A percentile compares a stretch with the other conserved stretches of the same genome.
Evolutionary conservation across 2,888 invertebrate genomes (phyloP).

Genomic region (Spisula solida): DNA sequence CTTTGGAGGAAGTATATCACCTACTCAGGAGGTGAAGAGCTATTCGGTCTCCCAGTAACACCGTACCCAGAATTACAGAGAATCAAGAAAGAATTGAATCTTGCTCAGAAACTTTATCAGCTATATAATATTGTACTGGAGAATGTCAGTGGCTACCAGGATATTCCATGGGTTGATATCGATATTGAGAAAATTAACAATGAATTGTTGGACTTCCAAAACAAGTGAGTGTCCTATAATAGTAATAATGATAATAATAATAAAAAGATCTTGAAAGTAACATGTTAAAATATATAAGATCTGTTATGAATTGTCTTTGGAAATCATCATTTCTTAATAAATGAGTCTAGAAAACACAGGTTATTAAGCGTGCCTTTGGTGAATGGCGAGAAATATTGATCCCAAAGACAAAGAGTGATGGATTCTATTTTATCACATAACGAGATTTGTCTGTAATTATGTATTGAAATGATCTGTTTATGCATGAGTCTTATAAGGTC

Average conservation of each 20-base stretch:
- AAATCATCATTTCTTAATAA: too few species aligned
- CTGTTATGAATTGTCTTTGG: too few species aligned
- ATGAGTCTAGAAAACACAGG: too few species aligned
- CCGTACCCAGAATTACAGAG: conserved; percentile 97
- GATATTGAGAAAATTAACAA: conserved; percentile 99
- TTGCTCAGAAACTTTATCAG: conserved; percentile 98
- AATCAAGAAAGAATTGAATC: conserved; percentile 96
- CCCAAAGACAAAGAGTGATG: too few species aligned
- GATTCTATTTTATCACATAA: too few species aligned
- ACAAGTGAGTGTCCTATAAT: conserved; percentile 89
- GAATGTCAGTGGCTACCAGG: conserved; percentile 97
- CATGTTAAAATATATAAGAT: too few species aligned
- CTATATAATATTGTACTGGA: conserved; percentile 98
- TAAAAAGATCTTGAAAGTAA: too few species aligned
- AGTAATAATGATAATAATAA: background rate
- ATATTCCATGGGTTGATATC: conserved; percentile 98
- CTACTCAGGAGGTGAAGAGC: conserved; percentile 97
- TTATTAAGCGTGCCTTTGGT: too few species aligned
- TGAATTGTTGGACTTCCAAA: conserved; percentile 98
- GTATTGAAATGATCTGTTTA: too few species aligned
- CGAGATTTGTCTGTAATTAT: too few species aligned
- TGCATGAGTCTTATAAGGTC: too few species aligned
- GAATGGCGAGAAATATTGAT: too few species aligned
- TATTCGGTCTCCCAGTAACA: conserved; percentile 96
- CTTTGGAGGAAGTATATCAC: conserved; percentile 98